Percentiles rank a stretch among this genome's conserved stretches.
Conservation (phyloP, 2,888 invertebrate genomes). For the Drosophila hawaiiensis region DNA sequence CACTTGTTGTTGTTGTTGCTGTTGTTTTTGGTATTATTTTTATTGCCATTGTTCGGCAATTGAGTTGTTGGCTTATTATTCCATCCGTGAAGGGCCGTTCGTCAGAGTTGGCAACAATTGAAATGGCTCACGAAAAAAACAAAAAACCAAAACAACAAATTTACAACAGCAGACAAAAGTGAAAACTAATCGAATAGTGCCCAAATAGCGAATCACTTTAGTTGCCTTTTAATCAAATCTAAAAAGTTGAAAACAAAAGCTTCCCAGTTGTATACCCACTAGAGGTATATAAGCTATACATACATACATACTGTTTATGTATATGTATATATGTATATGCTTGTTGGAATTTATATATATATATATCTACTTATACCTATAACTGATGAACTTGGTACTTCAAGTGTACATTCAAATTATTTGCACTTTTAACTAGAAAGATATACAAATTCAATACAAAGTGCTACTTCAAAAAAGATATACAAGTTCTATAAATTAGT, state of each 20-base stretch:
- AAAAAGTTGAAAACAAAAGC: slow-evolving; percentile 1
- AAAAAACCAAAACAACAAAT: slow-evolving; percentile 6
- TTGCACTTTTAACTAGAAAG: neutral
- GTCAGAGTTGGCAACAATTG: slow-evolving; percentile 36
- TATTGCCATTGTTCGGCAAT: slow-evolving; percentile 30
- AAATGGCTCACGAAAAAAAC: slow-evolving; percentile 11
- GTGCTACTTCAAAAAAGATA: neutral
- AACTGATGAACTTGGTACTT: neutral
- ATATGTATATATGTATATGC: neutral
- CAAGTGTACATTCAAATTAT: neutral
- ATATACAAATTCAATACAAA: neutral
- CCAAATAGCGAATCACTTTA: slow-evolving; percentile 19
- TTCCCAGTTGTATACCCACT: neutral
- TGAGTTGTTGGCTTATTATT: slow-evolving; percentile 47
- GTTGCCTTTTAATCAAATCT: slow-evolving; percentile 8
- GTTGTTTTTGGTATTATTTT: slow-evolving; percentile 40
- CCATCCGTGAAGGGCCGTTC: slow-evolving; percentile 22
- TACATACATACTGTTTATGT: neutral
- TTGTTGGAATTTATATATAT: neutral
- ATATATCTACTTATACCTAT: neutral
- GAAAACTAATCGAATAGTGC: slow-evolving; percentile 50
- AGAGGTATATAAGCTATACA: neutral
- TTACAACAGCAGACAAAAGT: slow-evolving; percentile 44
- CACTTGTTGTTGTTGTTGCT: slow-evolving; percentile 14
- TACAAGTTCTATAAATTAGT: neutral